Evolutionary conservation across 1,140 invertebrate genomes (phyloP), one percentile per base, ranked within the genome.

Genomic region (Meloidogyne hapla): DNA sequence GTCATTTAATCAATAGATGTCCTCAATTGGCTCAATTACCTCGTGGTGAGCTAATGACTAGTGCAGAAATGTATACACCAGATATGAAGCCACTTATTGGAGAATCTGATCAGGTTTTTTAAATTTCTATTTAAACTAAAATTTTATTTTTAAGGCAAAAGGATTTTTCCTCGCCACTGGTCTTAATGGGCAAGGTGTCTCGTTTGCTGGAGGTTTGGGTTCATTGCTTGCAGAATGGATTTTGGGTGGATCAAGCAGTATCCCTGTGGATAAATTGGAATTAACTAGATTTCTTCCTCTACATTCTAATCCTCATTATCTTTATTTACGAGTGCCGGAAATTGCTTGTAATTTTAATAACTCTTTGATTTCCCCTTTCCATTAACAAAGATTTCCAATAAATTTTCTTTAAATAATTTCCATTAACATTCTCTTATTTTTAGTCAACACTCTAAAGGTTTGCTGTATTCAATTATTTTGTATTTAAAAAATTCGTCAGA

Each of bases 91-190:
- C 88, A 87, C 88, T 91, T 42, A 89, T 98, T 18, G 95, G 95
- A 2, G 93, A 97, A 90, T 91, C 93, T 18, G 92, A 94, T 0
- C 94, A 97, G 90, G 92, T 80, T 76, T 77, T 26, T 61, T 85
- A 77, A 26, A 23, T 28, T 33, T 69, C 5, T 33, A 8, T 45
- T 72, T 62, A 33, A 48, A 56, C 15, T 78, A n/a, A 13, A 21
- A 2, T 82, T 38, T 28, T 21, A 74, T 86, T 28, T 84, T 63
- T 63, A 18, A 93, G 92, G 92, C 97, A 77, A 90, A 91, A 81
- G 97, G 97, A 86, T 99, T 98, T 88, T 94, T 92, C 87, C 92
- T 99, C 25, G 94, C 95, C 4, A 94, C 94, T 73, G 96, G 95
- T 42, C 94, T 97, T 91, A 95, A 95, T 90, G 95, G 94, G 0